Conservation (phyloP, 2,797 vertebrate species). For the Myotis myotis region DNA sequence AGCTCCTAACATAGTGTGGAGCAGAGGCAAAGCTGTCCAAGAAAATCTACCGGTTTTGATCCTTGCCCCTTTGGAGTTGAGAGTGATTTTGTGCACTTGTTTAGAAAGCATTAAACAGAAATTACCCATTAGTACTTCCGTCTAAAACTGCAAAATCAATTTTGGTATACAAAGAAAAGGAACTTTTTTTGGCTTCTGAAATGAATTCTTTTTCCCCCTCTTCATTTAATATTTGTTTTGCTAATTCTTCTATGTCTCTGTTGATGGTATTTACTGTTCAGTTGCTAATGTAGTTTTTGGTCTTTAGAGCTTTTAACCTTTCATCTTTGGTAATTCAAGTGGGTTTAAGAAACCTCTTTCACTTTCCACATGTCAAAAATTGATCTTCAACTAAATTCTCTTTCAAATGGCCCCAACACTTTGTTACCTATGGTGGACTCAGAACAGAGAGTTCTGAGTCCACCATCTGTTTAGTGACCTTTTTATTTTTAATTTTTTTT, state of each 20-base stretch:
- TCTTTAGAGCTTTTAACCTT: conserved; percentile 88
- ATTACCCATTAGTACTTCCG: conserved; percentile 72
- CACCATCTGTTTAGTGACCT: background rate
- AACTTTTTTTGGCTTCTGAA: conserved; percentile 70
- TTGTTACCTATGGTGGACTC: conserved; percentile 74
- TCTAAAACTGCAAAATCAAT: conserved; percentile 77
- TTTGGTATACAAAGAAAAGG: conserved; percentile 77
- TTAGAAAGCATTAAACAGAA: conserved; percentile 66
- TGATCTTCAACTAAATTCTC: conserved; percentile 84
- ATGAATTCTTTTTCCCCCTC: conserved; percentile 79
- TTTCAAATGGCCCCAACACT: conserved; percentile 79
- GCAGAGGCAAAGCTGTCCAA: background rate
- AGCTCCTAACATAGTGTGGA: background rate
- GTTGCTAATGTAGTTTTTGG: conserved; percentile 85
- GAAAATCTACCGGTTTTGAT: conserved; percentile 45
- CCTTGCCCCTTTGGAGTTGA: background rate
- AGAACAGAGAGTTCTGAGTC: conserved; percentile 67
- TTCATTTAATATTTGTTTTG: conserved; percentile 85
- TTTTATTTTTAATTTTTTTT: background rate
- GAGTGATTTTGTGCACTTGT: conserved; percentile 42
- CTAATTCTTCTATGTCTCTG: conserved; percentile 84
- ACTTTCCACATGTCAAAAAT: conserved; percentile 81
- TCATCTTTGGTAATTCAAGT: conserved; percentile 85
- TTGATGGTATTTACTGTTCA: conserved; percentile 85
- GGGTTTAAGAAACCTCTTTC: conserved; percentile 84